phyloP scores from a whole-genome alignment of 2,797 vertebrate species.

The Simalia tracyae region DNA sequence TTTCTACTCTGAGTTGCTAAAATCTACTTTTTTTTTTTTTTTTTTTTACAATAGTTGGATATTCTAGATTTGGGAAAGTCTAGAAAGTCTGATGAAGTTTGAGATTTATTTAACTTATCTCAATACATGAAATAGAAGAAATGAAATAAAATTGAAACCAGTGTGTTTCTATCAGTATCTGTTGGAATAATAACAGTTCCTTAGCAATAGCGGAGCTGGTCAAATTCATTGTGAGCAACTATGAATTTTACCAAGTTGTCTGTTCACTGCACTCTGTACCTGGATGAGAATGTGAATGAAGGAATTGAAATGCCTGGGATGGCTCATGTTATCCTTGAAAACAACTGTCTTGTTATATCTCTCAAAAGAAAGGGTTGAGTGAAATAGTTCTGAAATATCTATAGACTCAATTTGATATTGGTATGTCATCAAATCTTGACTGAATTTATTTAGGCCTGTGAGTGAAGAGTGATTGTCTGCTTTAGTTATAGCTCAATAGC shows the following conservation, averaged over 20 bases:
- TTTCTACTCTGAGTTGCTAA: background rate
- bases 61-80: background rate
- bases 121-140: background rate
- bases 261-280: background rate
- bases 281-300: background rate
- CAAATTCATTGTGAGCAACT: background rate
- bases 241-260: background rate
- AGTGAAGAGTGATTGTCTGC: background rate
- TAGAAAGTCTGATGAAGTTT: no score
- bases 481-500: background rate
- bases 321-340: background rate
- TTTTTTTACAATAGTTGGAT: background rate
- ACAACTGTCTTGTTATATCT: background rate
- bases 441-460: background rate
- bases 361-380: background rate
- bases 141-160: slow-evolving; percentile 9
- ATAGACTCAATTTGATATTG: background rate
- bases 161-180: background rate
- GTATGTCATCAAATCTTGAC: background rate
- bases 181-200: background rate
- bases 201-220: background rate
- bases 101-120: no score
- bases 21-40: background rate
- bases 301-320: background rate
- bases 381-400: background rate